Conservation (phyloP, 2,888 invertebrate genomes). For the Barypeithes pellucidus region DNA sequence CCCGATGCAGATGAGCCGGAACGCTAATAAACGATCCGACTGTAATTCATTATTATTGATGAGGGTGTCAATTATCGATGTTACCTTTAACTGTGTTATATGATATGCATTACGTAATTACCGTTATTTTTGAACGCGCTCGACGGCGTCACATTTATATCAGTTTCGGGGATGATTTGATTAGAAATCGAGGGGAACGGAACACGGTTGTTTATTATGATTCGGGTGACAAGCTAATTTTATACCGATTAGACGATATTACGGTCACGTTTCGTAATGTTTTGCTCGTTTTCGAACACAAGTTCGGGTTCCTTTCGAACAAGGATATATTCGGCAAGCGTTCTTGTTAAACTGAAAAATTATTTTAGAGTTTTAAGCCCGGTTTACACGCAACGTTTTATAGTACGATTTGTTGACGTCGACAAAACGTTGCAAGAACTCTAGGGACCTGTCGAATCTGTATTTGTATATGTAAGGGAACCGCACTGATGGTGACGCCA, state of each 20-base stretch:
- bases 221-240: slow-evolving; percentile 5
- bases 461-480: no score
- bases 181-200: slow-evolving; percentile 29
- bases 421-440: no score
- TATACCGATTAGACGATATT: neutral
- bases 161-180: slow-evolving; percentile 52
- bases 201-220: slow-evolving; percentile 10
- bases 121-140: slow-evolving; percentile 44
- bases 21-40: slow-evolving; percentile 42
- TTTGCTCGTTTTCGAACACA: no score
- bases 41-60: slow-evolving; percentile 59
- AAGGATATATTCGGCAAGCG: no score
- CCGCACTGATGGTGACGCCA: no score
- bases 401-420: no score
- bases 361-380: no score
- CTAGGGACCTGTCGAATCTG: no score
- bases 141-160: slow-evolving; percentile 50
- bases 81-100: slow-evolving; percentile 57
- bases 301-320: no score
- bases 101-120: slow-evolving; percentile 56
- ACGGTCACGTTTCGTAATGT: no score
- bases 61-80: slow-evolving; percentile 59
- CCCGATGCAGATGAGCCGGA: slow-evolving; percentile 42
- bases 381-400: no score
- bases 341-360: no score